phyloP scores from a whole-genome alignment of 1,140 invertebrate species.

The Platorchestia sp. region DNA sequence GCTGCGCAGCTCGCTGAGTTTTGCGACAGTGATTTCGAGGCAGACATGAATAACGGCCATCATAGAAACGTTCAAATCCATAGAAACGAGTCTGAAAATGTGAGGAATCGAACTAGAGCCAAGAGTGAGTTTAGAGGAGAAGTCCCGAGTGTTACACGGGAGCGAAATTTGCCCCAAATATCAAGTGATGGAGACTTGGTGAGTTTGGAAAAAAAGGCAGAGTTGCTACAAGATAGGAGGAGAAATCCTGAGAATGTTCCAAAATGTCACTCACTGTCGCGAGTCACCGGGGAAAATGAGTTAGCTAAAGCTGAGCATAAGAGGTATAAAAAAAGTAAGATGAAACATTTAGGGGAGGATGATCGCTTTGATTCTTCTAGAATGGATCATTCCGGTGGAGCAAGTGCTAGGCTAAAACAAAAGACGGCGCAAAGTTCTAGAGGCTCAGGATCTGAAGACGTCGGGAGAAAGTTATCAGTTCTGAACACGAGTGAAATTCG shows the following conservation, averaged over 20 bases:
- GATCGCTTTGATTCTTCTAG: not conserved
- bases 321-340: not conserved
- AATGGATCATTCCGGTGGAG: not conserved
- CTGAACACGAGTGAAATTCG: not conserved
- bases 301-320: not conserved
- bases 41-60: not conserved
- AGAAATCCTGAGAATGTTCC: not conserved
- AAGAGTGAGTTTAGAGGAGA: not conserved
- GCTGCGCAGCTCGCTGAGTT: not conserved
- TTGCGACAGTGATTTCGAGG: not conserved
- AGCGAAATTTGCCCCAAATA: not conserved
- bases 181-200: not conserved
- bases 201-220: not conserved
- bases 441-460: not conserved
- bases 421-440: too few relatives aligned
- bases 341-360: not conserved
- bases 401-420: too few relatives aligned
- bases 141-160: not conserved
- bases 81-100: not conserved
- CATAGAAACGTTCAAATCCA: not conserved
- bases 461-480: not conserved
- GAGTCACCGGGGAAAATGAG: not conserved
- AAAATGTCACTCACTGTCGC: not conserved
- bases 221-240: not conserved
- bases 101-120: not conserved